Conservation (phyloP, 2,113 vertebrate genomes). For the Neomonachus schauinslandi region DNA sequence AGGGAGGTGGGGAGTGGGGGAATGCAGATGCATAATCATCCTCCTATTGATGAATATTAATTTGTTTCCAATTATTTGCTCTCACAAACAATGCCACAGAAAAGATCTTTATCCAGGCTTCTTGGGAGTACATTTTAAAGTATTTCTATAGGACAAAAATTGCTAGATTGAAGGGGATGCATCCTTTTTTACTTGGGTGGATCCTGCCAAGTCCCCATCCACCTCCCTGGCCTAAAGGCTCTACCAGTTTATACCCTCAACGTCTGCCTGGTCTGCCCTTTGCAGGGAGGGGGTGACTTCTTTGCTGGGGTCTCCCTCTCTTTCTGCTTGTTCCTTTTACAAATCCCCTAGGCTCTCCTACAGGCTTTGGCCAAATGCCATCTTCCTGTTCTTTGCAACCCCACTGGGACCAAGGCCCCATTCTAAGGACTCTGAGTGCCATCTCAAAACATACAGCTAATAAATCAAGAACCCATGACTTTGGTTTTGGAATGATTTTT, state of each 20-base stretch:
- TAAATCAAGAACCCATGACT: not conserved
- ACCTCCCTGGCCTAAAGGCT: too few relatives aligned
- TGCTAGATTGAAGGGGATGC: not conserved
- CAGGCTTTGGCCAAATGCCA: not conserved
- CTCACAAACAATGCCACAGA: not conserved
- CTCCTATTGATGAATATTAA: not conserved
- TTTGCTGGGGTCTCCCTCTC: not conserved
- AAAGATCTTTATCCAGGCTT: not conserved
- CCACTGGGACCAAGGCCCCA: not conserved
- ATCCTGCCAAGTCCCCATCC: not conserved
- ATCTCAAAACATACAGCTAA: not conserved
- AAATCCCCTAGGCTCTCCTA: not conserved
- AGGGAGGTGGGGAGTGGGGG: not conserved
- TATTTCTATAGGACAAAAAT: not conserved
- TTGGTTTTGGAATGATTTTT: not conserved
- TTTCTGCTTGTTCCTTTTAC: not conserved
- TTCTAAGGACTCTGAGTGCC: not conserved
- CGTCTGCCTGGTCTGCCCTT: not conserved
- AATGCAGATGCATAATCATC: not conserved
- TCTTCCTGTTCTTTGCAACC: not conserved
- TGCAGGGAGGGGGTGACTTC: not conserved
- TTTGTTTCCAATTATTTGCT: constrained; percentile 7
- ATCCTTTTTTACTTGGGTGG: not conserved
- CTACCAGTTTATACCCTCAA: not conserved
- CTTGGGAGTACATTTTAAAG: not conserved